A percentile compares a stretch with the other conserved stretches of the same genome.
phyloP scores from a whole-genome alignment of 2,113 vertebrate species.

The Neopipo cinnamomea region DNA sequence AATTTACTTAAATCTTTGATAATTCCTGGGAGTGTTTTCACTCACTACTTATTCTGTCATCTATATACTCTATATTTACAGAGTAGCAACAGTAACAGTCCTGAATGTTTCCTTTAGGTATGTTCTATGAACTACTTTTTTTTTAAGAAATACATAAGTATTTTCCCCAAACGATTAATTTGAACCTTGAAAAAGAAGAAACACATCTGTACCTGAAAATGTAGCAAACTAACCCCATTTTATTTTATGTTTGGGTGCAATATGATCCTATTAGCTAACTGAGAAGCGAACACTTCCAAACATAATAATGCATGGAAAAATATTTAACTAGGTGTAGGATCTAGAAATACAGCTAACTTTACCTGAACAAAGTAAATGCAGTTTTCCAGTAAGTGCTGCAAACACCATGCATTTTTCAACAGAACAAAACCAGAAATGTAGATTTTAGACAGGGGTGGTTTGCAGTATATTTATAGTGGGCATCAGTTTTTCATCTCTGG shows the following conservation, averaged over 20 bases:
- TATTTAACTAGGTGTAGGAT: background rate
- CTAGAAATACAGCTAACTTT: background rate
- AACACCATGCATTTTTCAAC: background rate
- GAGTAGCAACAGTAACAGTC: background rate
- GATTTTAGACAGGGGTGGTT: background rate
- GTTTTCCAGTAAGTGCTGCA: background rate
- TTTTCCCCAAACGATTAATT: background rate
- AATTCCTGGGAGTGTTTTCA: background rate
- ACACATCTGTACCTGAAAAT: background rate
- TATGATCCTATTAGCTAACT: background rate
- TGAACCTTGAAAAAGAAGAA: background rate
- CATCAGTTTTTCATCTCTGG: slow-evolving; percentile 14
- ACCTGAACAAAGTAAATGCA: background rate
- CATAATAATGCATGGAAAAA: background rate
- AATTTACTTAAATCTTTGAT: background rate
- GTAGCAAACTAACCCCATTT: background rate
- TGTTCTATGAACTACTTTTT: background rate
- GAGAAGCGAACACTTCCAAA: background rate
- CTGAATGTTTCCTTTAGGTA: background rate
- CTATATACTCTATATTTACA: background rate
- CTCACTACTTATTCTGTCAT: background rate
- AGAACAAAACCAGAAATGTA: background rate
- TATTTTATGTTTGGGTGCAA: background rate
- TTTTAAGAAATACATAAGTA: background rate
- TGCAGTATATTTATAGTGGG: background rate